A percentile compares a stretch with the other conserved stretches of the same genome.
These are phyloP conservation scores for Molossus molossus DNA, from an alignment of 2,797 vertebrate genomes.

Conservation along the genomic window DNA sequence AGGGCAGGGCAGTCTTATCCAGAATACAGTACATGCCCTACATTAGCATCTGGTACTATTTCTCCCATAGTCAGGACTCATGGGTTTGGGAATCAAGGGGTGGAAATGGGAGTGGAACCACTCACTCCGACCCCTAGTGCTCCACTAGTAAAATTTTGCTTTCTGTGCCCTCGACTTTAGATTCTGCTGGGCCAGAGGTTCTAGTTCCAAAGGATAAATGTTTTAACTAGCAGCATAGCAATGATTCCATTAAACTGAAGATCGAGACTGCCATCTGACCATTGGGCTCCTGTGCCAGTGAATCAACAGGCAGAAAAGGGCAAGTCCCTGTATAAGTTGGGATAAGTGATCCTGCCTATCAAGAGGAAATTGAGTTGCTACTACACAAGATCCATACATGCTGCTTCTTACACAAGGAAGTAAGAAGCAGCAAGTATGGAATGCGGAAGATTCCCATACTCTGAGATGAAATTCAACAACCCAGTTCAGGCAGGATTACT, in stretches of 20 bases:
- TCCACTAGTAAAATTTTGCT: not conserved
- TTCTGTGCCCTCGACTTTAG: not conserved
- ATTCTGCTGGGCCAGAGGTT: not conserved
- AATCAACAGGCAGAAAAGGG: not conserved
- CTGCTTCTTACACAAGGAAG: not conserved
- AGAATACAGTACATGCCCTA: not conserved
- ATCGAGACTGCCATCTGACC: not conserved
- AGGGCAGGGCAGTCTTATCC: not conserved
- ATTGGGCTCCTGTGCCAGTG: not conserved
- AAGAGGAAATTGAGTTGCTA: not conserved
- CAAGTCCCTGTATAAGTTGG: not conserved
- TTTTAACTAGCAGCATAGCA: not conserved
- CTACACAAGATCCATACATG: not conserved
- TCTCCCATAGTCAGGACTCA: not conserved
- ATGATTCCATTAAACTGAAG: not conserved
- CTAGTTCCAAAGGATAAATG: not conserved
- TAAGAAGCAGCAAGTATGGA: not conserved
- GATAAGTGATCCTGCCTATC: not conserved
- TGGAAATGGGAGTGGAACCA: not conserved
- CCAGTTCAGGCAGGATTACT: not conserved
- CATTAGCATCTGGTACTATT: not conserved
- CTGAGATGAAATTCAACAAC: slow-evolving; percentile 3
- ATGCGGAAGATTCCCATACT: not conserved
- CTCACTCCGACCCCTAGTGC: not conserved
- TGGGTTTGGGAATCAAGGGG: not conserved